Evolutionary conservation across 2,113 vertebrate species (phyloP), one percentile per base, ranked within the genome.

Genomic region (Machaerirhynchus nigripectus): DNA sequence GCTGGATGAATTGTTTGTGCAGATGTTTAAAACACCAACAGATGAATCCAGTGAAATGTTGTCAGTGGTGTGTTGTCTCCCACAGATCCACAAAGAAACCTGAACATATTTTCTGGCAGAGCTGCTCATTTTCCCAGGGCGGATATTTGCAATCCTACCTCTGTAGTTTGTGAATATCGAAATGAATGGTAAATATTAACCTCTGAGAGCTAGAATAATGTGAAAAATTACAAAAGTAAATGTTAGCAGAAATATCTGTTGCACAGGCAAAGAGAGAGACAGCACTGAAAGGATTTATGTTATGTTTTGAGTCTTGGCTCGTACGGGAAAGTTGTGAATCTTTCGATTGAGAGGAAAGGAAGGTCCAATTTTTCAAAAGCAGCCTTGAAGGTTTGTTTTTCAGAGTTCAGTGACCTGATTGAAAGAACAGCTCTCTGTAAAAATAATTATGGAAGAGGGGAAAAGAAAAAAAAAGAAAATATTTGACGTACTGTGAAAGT

Each of bases 121-220:
- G 68, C 88, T 75, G 52, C 73, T 90, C 79, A 13, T 92, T 95
- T 92, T 95, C 96, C 93, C 92, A 93, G 83, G 77, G 79, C 1
- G 64, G 90, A 94, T 93, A 97, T 96, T 96, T 96, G 93, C 94
- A 88, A 96, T 67, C 82, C 71, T 93, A 95, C 93, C 85, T 95
- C 95, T 94, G 87, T 79, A 96, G 94, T 93, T 95, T 95, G 95
- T 91, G 96, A 91, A 87, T 93, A 95, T 85, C 50, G 33, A 91
- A 96, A 97, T 90, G 95, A 93, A 96, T 69, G 90, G 96, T 88
- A 96, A 97, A 97, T 95, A 97, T 96, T 97, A 97, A 96, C 95
- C 93, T 96, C 79, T 84, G 95, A 96, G 95, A 96, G 93, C 90
- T 68, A 30, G 76, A 95, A 97, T 93, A 95, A 95, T 68, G 92